phyloP scores from a whole-genome alignment of 1,140 invertebrate genomes.

The Drosophila ironensis region DNA sequence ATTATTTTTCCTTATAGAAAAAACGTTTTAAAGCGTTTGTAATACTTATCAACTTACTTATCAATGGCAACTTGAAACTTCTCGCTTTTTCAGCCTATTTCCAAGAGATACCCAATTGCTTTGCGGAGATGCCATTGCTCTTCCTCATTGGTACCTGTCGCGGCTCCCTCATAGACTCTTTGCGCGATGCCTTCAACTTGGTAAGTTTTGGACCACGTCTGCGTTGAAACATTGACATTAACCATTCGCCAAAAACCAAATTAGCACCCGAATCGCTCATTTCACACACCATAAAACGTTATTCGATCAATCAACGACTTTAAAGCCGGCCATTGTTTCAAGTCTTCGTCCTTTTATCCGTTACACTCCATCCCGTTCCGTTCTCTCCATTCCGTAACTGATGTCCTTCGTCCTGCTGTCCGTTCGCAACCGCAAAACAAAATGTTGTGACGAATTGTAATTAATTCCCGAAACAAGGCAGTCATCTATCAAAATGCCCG shows the following conservation, averaged over 20 bases:
- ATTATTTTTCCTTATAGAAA: too few relatives aligned
- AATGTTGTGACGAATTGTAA: conserved; percentile 81
- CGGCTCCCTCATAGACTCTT: conserved; percentile 84
- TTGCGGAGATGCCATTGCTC: conserved; percentile 85
- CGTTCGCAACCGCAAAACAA: conserved; percentile 67
- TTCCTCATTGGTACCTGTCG: conserved; percentile 85
- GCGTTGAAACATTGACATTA: conserved; percentile 48
- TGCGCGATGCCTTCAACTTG: conserved; percentile 82
- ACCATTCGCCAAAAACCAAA: conserved; percentile 46
- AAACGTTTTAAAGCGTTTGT: background rate
- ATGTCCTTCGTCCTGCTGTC: conserved; percentile 13
- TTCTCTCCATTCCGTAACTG: too few relatives aligned
- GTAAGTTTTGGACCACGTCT: conserved; percentile 55
- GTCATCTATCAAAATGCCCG: conserved; percentile 78
- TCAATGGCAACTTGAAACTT: background rate
- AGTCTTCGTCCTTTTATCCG: conserved; percentile 13
- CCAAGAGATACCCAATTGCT: conserved; percentile 82
- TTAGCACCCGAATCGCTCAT: conserved; percentile 72
- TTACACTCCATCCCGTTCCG: background rate
- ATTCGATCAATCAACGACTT: conserved; percentile 74
- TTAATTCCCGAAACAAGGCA: conserved; percentile 81
- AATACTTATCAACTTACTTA: too few relatives aligned
- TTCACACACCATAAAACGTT: conserved; percentile 76
- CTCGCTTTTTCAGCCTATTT: conserved; percentile 70
- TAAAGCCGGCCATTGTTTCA: conserved; percentile 59